Base-by-base conservation (phyloP, 2,113 vertebrate species). In the Neodontobutis hainanensis region DNA sequence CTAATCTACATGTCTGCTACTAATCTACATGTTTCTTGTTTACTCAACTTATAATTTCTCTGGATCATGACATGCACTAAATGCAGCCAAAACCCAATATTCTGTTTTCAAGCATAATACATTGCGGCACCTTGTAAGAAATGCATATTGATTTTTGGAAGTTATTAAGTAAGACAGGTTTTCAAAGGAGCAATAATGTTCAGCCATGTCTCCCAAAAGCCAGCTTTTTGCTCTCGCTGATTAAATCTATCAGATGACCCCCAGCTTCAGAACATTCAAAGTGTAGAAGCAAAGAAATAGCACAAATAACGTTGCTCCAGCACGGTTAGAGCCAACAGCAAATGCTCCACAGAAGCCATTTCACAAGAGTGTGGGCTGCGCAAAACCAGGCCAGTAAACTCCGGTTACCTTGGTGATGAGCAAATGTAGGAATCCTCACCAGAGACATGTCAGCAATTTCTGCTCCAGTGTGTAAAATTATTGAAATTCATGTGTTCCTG, bases 271-370 rank as follows among this genome's bases (percentile, higher is more conserved):
- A 80, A 66, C 42, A 0, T 87, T 89, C 80, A 78, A 78, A 60
- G 83, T 68, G 55, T 74, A 45, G 72, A 72, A 78, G 68, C 75
- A 83, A 85, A 85, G 75, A 84, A 80, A 90, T 78, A 84, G 58
- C 59, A 42, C 63, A 40, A 51, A 46, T 42, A 53, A 64, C 65
- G 38, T 52, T 60, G 82, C 65, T 65, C 68, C 51, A 65, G 27
- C 63, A 46, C 44, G 12, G 44, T 6, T 16, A 0, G 40, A 61
- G 78, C 70, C 83, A 27, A 34, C 64, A 82, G 82, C 82, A 45
- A 47, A 12, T 11, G 32, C 48, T 73, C 70, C 56, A 53, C 48
- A 55, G 63, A 67, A 52, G 61, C 60, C 38, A 43, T 44, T 80
- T 74, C 52, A 57, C 47, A 61, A 11, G 44, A 36, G 58, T 42